These are phyloP conservation scores for Acromyrmex charruanus DNA, from an alignment of 1,140 invertebrate genomes.

Conservation along the genomic window DNA sequence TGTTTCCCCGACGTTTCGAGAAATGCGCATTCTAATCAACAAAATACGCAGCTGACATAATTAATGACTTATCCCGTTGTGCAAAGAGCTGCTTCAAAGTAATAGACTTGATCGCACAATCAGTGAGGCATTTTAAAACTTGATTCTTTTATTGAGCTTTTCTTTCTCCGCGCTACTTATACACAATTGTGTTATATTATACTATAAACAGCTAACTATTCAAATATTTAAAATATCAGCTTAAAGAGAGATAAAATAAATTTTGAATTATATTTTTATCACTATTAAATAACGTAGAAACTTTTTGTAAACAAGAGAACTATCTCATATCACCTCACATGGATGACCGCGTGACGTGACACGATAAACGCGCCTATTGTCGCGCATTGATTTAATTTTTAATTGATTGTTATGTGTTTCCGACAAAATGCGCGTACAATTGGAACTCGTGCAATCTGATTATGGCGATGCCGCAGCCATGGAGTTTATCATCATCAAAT, in stretches of 20 bases:
- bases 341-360: too few relatives aligned
- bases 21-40: not conserved
- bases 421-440: constrained; percentile 43
- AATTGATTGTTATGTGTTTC: constrained; percentile 23
- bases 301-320: not conserved
- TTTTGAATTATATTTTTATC: not conserved
- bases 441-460: not conserved
- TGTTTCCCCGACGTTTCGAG: not conserved
- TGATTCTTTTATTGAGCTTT: not conserved
- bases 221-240: not conserved
- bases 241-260: not conserved
- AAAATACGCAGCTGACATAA: constrained; percentile 32
- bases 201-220: not conserved
- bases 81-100: constrained; percentile 2
- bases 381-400: constrained; percentile 30
- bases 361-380: not conserved
- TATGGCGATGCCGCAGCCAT: constrained; percentile 15
- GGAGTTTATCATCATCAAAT: constrained; percentile 73
- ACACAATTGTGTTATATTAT: not conserved
- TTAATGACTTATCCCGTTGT: constrained; percentile 24
- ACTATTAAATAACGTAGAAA: not conserved
- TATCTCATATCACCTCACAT: too few relatives aligned
- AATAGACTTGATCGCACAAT: constrained; percentile 14
- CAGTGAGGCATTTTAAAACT: too few relatives aligned
- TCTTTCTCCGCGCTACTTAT: not conserved